Base-by-base conservation (phyloP, 2,888 invertebrate species). In the Drosophila siamana region DNA sequence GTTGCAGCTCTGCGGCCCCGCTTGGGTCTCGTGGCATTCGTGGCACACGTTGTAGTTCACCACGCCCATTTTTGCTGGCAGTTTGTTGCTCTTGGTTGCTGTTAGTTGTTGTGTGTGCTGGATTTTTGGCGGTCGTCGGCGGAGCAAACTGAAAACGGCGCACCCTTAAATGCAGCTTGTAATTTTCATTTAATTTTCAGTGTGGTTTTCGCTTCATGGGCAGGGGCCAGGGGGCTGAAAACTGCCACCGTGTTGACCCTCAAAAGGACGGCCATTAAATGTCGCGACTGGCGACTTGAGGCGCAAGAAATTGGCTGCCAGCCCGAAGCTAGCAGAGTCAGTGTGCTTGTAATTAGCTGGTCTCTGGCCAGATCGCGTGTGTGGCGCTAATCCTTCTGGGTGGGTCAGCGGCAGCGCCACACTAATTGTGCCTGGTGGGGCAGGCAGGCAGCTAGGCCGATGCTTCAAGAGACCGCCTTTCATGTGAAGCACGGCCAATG, bases 101-200 rank as follows among this genome's bases (percentile, higher is more conserved):
- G 24, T 26, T 44, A 54, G 13, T 40, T 54, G 63, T n/a, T n/a
- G n/a, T n/a, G n/a, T 68, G 63, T 76, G 56, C 56, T 33, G 69
- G 68, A 72, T 61, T 75, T 64, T 57, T 16, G 44, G 40, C 26
- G 56, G 22, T 63, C 48, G 61, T 48, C 52, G 24, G 26, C 26
- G 24, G 52, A 19, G n/a, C 24, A 30, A 71, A 69, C 44, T 55
- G 63, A 69, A 68, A 59, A 46, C n/a, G 63, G 65, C 55, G 65
- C 80, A 47, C 82, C 74, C 59, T 60, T 47, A 82, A 80, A 72
- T 83, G 80, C 80, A 83, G 66, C 74, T 66, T 56, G 79, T 71
- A 84, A 84, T 83, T 86, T 86, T 80, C 78, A 83, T 83, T 80
- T 86, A 86, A 86, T 83, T 83, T 73, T 71, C 75, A 75, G 86